Conservation (phyloP, 2,888 invertebrate genomes). For the Oscheius myriophilus region DNA sequence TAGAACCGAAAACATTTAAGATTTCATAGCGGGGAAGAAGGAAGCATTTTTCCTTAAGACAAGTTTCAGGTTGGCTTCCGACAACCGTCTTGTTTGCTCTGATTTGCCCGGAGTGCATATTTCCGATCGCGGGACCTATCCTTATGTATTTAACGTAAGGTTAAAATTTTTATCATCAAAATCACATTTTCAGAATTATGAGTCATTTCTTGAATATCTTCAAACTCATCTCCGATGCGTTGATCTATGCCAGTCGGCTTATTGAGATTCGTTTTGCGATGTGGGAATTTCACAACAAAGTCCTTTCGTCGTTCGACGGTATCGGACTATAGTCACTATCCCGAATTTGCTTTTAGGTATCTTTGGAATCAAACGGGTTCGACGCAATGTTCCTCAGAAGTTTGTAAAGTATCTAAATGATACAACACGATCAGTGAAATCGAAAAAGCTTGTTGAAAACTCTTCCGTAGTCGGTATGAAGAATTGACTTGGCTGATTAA, state of each 20-base stretch:
- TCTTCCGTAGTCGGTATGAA: no score
- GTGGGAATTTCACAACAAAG: constrained; percentile 49
- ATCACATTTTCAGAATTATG: constrained; percentile 17
- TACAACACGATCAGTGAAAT: constrained; percentile 51
- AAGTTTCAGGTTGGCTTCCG: constrained; percentile 52
- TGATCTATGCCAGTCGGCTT: constrained; percentile 79
- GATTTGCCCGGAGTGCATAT: constrained; percentile 46
- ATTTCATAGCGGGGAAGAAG: no score
- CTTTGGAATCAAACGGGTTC: constrained; percentile 15
- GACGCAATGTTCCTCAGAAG: constrained; percentile 47
- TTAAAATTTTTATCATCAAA: background rate
- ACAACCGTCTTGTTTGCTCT: constrained; percentile 53
- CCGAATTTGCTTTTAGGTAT: constrained; percentile 1
- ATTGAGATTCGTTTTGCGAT: constrained; percentile 76
- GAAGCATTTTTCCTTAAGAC: background rate
- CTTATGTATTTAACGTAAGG: constrained; percentile 27
- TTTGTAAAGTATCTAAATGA: constrained; percentile 59
- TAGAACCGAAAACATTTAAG: background rate
- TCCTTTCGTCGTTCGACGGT: constrained; percentile 22
- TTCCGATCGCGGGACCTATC: constrained; percentile 33
- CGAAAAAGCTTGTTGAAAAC: constrained; percentile 5
- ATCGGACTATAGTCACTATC: background rate
- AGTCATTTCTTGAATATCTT: constrained; percentile 57
- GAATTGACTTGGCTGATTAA: no score
- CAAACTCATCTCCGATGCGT: constrained; percentile 77